Evolutionary conservation across 2,113 vertebrate species (phyloP), one percentile per base, ranked within the genome.

Genomic region (Lipotes vexillifer): DNA sequence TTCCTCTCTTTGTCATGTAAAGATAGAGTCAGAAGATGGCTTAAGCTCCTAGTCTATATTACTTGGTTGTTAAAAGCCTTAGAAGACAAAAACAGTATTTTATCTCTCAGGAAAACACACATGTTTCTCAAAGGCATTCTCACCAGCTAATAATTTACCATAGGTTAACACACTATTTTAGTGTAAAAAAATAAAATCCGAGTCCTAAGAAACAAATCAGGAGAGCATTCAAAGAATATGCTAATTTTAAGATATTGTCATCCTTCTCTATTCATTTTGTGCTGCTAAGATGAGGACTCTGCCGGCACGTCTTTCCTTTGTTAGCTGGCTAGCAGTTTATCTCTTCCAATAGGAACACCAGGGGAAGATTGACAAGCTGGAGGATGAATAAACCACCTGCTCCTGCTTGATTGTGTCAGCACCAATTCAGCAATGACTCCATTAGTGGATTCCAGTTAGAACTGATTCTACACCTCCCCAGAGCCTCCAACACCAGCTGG

Each of bases 221-320:
- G 3, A 75, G 11, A 18, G 0, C 21, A 36, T 75, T 71, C 0
- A 52, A 33, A 75, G 3, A 63, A 63, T 69, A n/a, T 13, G 29
- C 38, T 77, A 38, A 65, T 92, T 92, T 92, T 52, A 65, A 92
- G 13, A 8, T 25, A 36, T 18, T 80, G 12, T 29, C 27, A 49
- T 5, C 21, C 4, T 84, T 78, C 27, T 63, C 10, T 36, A 31
- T 57, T 74, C 1, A 7, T 59, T 88, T 44, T 89, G 4, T 82
- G 5, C 6, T n/a, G 6, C 33, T 65, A 3, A 20, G 2, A 9
- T 0, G 49, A 6, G 29, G 6, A 21, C 1, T 36, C 15, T 75
- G 57, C 12, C 18, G 63, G 13, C 4, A 72, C 4, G 78, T 12
- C 78, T 66, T 25, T 84, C 5, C 41, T 61, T 75, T 38, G 12